Percentiles rank a stretch among this genome's conserved stretches.
Conservation (phyloP, 2,888 invertebrate species). For the Serrognathus titanus region DNA sequence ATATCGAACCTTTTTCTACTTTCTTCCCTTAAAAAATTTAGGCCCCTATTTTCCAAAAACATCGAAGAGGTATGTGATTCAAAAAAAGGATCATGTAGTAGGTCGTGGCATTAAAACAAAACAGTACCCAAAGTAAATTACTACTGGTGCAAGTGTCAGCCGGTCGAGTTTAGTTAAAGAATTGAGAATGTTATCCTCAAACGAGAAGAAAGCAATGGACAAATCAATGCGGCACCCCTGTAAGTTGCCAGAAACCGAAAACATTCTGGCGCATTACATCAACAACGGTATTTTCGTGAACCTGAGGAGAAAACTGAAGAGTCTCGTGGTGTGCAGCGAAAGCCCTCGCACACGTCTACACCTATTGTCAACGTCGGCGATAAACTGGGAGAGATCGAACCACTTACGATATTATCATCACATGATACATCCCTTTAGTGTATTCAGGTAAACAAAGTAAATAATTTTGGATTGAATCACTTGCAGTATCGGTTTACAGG, state of each 20-base stretch:
- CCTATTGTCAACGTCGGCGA: constrained; percentile 21
- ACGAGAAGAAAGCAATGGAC: neutral
- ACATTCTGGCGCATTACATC: constrained; percentile 24
- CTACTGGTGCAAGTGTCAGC: too few species aligned
- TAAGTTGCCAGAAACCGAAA: constrained; percentile 12
- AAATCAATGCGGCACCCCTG: neutral
- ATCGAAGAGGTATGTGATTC: too few species aligned
- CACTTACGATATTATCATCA: constrained; percentile 23
- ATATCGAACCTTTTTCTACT: too few species aligned
- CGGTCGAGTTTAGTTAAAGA: too few species aligned
- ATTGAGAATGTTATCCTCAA: neutral
- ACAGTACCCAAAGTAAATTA: too few species aligned
- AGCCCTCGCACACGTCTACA: constrained; percentile 19
- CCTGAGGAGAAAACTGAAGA: constrained; percentile 22
- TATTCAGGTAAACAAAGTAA: neutral
- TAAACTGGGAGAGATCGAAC: constrained; percentile 17
- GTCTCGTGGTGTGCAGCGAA: constrained; percentile 22
- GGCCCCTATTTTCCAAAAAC: too few species aligned
- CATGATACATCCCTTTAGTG: constrained; percentile 27
- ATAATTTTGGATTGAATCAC: too few species aligned
- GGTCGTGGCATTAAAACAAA: too few species aligned
- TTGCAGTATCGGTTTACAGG: constrained; percentile 1
- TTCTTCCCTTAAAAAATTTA: too few species aligned
- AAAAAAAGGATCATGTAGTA: too few species aligned
- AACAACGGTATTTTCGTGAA: constrained; percentile 25